Evolutionary conservation across 2,888 invertebrate species (phyloP).

Genomic region (Anagyrus pseudococci): DNA sequence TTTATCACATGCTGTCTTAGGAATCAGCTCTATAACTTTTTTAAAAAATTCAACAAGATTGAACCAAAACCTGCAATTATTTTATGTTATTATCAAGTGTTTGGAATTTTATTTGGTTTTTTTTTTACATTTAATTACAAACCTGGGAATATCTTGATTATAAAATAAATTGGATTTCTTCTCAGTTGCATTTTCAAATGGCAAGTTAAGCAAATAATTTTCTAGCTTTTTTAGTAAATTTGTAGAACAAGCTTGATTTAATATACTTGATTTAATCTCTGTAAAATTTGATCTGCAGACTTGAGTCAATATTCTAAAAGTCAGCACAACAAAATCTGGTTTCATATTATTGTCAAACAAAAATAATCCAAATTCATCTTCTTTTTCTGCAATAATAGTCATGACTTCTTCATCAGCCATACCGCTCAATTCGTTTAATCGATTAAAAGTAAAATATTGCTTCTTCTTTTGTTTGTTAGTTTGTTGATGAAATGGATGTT

Average conservation of each 20-base stretch:
- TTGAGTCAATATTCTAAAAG: not conserved
- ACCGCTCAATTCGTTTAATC: not conserved
- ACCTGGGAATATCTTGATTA: not conserved
- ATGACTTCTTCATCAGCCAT: not conserved
- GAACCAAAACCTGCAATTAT: not conserved
- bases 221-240: not conserved
- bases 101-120: no score
- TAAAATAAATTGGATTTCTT: not conserved
- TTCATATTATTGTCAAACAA: not conserved
- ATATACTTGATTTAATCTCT: not conserved
- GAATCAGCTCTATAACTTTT: slow-evolving; percentile 1
- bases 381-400: not conserved
- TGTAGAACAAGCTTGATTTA: not conserved
- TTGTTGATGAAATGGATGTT: no score
- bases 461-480: not conserved
- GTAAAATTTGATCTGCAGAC: not conserved
- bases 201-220: not conserved
- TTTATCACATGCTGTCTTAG: slow-evolving; percentile 1
- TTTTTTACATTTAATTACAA: not conserved
- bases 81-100: no score
- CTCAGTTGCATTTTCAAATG: not conserved
- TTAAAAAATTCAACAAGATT: not conserved
- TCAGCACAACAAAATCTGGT: not conserved
- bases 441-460: not conserved
- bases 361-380: not conserved